Base-by-base conservation (phyloP, 1,140 invertebrate species). In the Drosophila nannoptera region DNA sequence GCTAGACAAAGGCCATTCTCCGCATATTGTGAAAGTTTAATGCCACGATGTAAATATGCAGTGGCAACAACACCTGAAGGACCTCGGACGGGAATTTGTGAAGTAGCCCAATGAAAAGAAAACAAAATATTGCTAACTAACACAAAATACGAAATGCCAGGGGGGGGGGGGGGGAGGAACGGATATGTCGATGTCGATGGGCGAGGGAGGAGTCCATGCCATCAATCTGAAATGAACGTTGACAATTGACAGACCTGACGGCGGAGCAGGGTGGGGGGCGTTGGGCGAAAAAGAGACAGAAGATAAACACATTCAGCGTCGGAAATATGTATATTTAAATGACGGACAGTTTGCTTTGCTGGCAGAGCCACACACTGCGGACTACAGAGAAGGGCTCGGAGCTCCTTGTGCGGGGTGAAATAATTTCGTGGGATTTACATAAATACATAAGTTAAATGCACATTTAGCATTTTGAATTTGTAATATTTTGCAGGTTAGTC, bases 361-460 rank as follows among this genome's bases (percentile, higher is more conserved):
- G 22, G 1, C 22, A 22, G 22, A 22, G 22, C n/a, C n/a, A n/a
- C n/a, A n/a, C n/a, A n/a, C n/a, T n/a, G n/a, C n/a, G n/a, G 3
- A 22, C 22, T 22, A 22, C 22, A 22, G 1, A 22, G 1, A 22
- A 22, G 3, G 22, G 22, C 22, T 22, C 1, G 22, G 22, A 22
- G 22, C 22, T 22, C 22, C 22, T 22, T 22, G 36, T 53, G 58
- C 59, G 42, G 49, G 67, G 67, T 33, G 62, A 84, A 87, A 87
- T 77, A 78, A 87, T 87, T 87, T 87, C 70, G 69, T 77, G 70
- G 77, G 83, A 87, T 87, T 87, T 87, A 78, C 83, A 87, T 87
- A 87, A 87, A 87, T 87, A 87, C 83, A 87, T 84, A 83, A 87
- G 83, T 87, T 87, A 87, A 87, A 87, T 87, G 83, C 83, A 82